Evolutionary conservation across 2,888 invertebrate genomes (phyloP), one percentile per base, ranked within the genome.

Genomic region (Mimachlamys varia): DNA sequence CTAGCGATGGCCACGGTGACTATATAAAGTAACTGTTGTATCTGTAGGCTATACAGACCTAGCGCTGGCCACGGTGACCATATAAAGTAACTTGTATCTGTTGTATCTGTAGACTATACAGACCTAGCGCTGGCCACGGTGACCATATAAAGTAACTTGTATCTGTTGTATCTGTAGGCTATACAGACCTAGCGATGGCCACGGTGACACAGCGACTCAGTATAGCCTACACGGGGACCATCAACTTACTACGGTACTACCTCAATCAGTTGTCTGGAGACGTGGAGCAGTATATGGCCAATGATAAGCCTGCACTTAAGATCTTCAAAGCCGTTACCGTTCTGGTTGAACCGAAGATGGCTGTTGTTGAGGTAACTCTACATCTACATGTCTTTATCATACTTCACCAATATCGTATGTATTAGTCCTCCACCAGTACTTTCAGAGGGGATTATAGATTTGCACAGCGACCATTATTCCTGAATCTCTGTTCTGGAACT

Each of bases 131-230:
- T 98, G 97, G 99, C 98, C 92, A 98, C 98, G 93, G 98, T 99
- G 92, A 98, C 98, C n/a, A n/a, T n/a, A n/a, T n/a, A n/a, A n/a
- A n/a, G n/a, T 53, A 5, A 53, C 2, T 53, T 2, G 7, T 7
- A 53, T 53, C 53, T 53, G 53, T 2, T 53, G 17, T 53, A 53
- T 19, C 3, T 53, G 88, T 97, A 98, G 98, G 99, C 96, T 99
- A 99, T 97, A 99, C 99, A 0, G 99, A 99, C 96, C 98, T 99
- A 97, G 98, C 98, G 62, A 98, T 98, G 97, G 99, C 98, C 92
- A 98, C 98, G 93, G 98, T 99, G 92, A 98, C 98, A 49, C 99
- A 99, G 97, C 97, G 99, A 19, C 98, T 99, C 97, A 98, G 99
- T 93, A 97, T 99, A 90, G 98, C 98, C 93, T 99, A 98, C 97